Evolutionary conservation across 53 echinoderm and acorn worm species (phyloP), one percentile per base, ranked within the genome.

Genomic region (Antedon mediterranea): DNA sequence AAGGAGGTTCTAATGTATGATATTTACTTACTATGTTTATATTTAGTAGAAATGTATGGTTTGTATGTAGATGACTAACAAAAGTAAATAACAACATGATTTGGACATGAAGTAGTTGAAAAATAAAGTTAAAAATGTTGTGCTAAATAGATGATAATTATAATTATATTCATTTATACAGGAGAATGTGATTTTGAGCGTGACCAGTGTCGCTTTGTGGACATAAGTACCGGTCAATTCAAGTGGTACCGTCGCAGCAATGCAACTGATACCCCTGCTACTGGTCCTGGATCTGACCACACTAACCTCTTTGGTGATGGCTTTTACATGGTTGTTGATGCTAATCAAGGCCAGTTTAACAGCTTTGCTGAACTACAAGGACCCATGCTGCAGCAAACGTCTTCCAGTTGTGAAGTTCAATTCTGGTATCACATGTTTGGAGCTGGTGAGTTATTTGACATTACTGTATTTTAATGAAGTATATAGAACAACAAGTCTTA

Each of bases 371-470:
- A 78, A 31, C 74, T 83, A 2, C 37, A 73, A 20, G 83, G 78
- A 0, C 83, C 83, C 0, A n/a, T 7, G 0, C 43, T 83, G 7
- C 83, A 83, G 83, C 73, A 78, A 78, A 73, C 31, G 4, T 43
- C 33, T 28, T 43, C 74, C 2, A 30, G 73, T 0, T 83, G 83
- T 44, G 57, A 57, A 26, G 20, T 57, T 57, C 15, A 33, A 0
- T 85, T 91, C 74, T 91, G 87, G 85, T 91, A 88, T 71, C 91
- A 91, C 76, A 82, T 91, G 78, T 78, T 88, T n/a, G 83, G 87
- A 32, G 33, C 32, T 31, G 83, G 87, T 87, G 76, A 43, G 83
- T n/a, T 78, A 43, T 73, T 78, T 43, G 73, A 77, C 43, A 5
- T 78, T 0, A 78, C 73, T 4, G 73, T 73, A 34, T 78, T n/a